Conservation (phyloP, 2,888 invertebrate species). For the Cancer borealis region DNA sequence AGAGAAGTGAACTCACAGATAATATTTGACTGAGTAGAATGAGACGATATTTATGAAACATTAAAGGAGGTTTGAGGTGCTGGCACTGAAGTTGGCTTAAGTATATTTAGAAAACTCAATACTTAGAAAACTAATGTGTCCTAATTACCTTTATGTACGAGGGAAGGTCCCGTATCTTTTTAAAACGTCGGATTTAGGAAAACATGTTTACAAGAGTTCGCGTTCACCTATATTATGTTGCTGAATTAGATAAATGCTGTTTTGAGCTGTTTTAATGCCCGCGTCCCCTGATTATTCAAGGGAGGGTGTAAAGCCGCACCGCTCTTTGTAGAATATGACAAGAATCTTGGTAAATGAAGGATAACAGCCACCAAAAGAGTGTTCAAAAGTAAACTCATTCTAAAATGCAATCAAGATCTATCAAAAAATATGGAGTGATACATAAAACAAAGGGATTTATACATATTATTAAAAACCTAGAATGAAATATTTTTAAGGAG, state of each 20-base stretch:
- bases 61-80: slow-evolving; percentile 23
- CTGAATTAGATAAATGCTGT: slow-evolving; percentile 30
- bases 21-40: neutral
- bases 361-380: neutral
- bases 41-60: neutral
- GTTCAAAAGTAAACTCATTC: neutral
- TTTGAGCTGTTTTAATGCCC: slow-evolving; percentile 26
- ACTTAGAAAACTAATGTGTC: neutral
- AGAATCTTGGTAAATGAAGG: neutral
- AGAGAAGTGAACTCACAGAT: neutral
- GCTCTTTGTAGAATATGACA: neutral
- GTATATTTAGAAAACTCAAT: slow-evolving; percentile 29
- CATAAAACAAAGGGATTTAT: neutral
- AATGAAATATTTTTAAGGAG: neutral
- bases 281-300: slow-evolving; percentile 31
- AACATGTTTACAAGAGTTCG: slow-evolving; percentile 46
- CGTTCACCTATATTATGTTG: neutral
- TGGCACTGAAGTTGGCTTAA: neutral
- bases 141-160: slow-evolving; percentile 23
- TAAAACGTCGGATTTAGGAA: slow-evolving; percentile 38
- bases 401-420: neutral
- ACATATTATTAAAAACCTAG: neutral
- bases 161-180: slow-evolving; percentile 17
- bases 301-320: neutral
- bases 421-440: neutral